phyloP scores from a whole-genome alignment of 2,797 vertebrate species.

The Mycteria americana region DNA sequence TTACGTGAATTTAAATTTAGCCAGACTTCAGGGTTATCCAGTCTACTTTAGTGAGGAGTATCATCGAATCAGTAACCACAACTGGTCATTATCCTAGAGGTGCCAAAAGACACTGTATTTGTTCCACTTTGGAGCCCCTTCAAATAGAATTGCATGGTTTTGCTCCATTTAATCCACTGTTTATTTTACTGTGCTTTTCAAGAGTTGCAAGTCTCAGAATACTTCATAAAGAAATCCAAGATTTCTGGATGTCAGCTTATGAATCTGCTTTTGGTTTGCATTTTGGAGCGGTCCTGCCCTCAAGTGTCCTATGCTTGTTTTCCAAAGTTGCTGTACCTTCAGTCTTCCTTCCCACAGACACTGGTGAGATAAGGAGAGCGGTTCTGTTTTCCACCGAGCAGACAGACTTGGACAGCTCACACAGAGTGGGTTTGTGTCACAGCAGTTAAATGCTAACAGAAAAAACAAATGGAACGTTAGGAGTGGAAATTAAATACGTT shows the following conservation, averaged over 20 bases:
- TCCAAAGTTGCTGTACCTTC: slow-evolving; percentile 21
- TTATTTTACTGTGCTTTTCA: slow-evolving; percentile 38
- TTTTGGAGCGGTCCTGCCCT: slow-evolving; percentile 46
- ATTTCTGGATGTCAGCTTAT: slow-evolving; percentile 1
- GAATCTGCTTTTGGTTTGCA: slow-evolving; percentile 1
- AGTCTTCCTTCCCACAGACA: slow-evolving; percentile 28
- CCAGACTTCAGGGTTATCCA: background rate
- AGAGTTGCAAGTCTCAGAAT: background rate
- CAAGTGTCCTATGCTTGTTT: slow-evolving; percentile 39
- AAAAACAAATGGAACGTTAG: background rate
- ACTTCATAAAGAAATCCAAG: background rate
- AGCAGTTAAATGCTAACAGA: background rate
- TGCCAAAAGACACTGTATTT: background rate
- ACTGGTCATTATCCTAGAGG: background rate
- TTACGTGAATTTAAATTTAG: background rate
- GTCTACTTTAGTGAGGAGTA: background rate
- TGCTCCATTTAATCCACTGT: slow-evolving; percentile 1
- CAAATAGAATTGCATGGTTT: background rate
- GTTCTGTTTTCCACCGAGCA: background rate
- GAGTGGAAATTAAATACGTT: background rate
- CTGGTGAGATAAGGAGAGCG: background rate
- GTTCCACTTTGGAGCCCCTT: background rate
- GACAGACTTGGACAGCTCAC: slow-evolving; percentile 5
- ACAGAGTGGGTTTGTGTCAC: background rate
- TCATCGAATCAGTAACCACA: slow-evolving; percentile 2